These are phyloP conservation scores for Dryobotodes eremita DNA, from an alignment of 2,888 invertebrate species.

Conservation along the genomic window DNA sequence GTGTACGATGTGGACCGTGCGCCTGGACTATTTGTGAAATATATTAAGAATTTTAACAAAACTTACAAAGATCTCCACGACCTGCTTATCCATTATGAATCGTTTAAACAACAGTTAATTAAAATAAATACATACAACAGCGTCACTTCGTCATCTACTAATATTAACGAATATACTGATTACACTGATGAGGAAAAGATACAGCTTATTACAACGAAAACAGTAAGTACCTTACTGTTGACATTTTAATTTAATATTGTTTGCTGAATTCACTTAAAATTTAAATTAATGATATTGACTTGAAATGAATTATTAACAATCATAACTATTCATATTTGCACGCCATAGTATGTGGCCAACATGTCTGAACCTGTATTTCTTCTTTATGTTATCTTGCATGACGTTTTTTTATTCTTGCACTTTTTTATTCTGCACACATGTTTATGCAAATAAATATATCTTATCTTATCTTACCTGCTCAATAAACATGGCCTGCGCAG, in stretches of 20 bases:
- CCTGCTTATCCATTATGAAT: constrained; percentile 23
- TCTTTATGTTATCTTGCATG: too few relatives aligned
- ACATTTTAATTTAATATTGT: too few relatives aligned
- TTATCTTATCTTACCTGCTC: too few relatives aligned
- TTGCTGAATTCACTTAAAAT: too few relatives aligned
- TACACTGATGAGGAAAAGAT: constrained; percentile 13
- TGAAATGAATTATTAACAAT: too few relatives aligned
- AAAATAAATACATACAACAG: constrained; percentile 23
- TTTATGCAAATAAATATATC: too few relatives aligned
- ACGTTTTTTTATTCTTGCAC: too few relatives aligned
- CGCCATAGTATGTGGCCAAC: too few relatives aligned
- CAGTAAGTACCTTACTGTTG: constrained; percentile 14
- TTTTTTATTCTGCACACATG: too few relatives aligned
- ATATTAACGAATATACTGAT: constrained; percentile 29
- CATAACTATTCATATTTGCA: too few relatives aligned
- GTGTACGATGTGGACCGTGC: not conserved
- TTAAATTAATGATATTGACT: too few relatives aligned
- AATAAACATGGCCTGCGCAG: not conserved
- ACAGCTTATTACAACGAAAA: not conserved
- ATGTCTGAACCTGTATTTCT: too few relatives aligned
- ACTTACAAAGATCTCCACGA: constrained; percentile 11
- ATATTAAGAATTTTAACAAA: constrained; percentile 4
- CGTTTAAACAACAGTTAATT: constrained; percentile 25
- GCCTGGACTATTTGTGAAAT: constrained; percentile 12
- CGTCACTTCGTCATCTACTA: not conserved